Evolutionary conservation across 2,113 vertebrate species (phyloP).

Genomic region (Syngnathus scovelli): DNA sequence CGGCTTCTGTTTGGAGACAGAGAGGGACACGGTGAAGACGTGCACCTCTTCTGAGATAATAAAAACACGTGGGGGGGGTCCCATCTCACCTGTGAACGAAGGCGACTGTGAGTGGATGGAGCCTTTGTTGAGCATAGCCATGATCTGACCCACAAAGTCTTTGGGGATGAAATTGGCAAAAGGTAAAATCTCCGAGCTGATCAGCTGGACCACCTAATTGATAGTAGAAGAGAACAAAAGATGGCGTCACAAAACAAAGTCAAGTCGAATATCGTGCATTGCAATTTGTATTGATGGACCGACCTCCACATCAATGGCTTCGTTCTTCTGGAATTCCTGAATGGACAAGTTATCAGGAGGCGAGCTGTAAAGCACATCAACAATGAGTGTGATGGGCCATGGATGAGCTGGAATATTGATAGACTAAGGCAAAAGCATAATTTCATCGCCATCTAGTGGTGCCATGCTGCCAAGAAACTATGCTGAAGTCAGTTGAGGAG

Average conservation of each 20-base stretch:
- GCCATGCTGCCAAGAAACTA: too few species aligned
- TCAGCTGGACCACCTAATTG: slow-evolving; percentile 90
- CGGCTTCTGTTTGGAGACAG: slow-evolving; percentile 78
- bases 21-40: too few species aligned
- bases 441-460: too few species aligned
- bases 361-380: slow-evolving; percentile 63
- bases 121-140: slow-evolving; percentile 98
- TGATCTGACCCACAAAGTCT: slow-evolving; percentile 97
- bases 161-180: slow-evolving; percentile 99
- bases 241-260: background rate
- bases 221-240: slow-evolving; percentile 22
- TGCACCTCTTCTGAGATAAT: too few species aligned
- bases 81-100: slow-evolving; percentile 87
- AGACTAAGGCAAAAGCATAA: too few species aligned
- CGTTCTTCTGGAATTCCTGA: slow-evolving; percentile 98
- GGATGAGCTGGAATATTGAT: too few species aligned
- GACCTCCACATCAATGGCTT: slow-evolving; percentile 95
- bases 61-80: too few species aligned
- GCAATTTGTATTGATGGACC: background rate
- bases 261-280: background rate
- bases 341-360: slow-evolving; percentile 97
- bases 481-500: too few species aligned
- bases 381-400: background rate
- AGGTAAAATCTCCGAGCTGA: slow-evolving; percentile 95
- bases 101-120: slow-evolving; percentile 99